Evolutionary conservation across 2,797 vertebrate species (phyloP), one percentile per base, ranked within the genome.

Genomic region (Eulemur coronatus): DNA sequence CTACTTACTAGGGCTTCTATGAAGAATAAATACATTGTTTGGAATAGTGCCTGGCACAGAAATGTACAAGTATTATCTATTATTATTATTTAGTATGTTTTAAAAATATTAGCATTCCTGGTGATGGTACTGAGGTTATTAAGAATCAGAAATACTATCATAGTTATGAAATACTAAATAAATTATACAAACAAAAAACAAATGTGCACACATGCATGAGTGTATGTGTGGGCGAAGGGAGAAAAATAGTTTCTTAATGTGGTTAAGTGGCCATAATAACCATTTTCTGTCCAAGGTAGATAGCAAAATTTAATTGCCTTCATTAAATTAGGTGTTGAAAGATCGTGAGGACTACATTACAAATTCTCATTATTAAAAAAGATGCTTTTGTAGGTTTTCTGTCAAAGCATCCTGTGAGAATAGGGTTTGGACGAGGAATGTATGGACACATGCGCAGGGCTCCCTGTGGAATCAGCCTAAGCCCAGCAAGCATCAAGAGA

Each of bases 241-340:
- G 11, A 84, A 48, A 85, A 65, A 72, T 55, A 22, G 46, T 90
- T 90, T 94, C 28, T 80, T 75, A 93, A 43, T 72, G 26, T 94
- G 57, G 70, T 93, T 94, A 80, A 28, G 88, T 57, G 78, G 18
- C 24, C 57, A 80, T 50, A 79, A 84, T 38, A 89, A 57, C 13
- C n/a, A 82, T 84, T 93, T 76, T 82, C n/a, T 84, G 92, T 57
- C 24, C 75, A 84, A 52, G 38, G 17, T 90, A 80, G 46, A 72
- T 24, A 96, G 48, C 6, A 96, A 84, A 59, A 72, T 80, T 76
- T 91, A 87, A 89, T 70, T 78, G 5, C 7, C 22, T 90, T 96
- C 50, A 90, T 78, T 94, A 95, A 95, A 94, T 69, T 24, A 63
- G 59, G 41, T 94, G 24, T 63, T 82, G 30, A 84, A 82, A 95